Evolutionary conservation across 2,888 invertebrate species (phyloP), one percentile per base, ranked within the genome.

Genomic region (Aspidiotus destructor): DNA sequence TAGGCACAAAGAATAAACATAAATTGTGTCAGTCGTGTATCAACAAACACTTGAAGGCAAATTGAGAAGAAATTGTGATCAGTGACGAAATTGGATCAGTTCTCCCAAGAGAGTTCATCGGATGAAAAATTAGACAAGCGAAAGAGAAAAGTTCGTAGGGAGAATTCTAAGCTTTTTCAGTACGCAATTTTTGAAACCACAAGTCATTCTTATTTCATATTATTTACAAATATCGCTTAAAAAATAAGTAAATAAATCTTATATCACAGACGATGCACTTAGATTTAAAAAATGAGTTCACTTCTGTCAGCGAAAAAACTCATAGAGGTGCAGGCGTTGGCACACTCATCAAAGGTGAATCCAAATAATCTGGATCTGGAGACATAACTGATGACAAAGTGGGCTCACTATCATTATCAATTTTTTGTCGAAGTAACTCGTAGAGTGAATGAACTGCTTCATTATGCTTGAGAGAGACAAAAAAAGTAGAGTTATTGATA

Each of bases 291-390:
- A n/a, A 28, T 28, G 28, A 28, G 28, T 28, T 28, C 28, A 5
- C 28, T 28, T 28, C 28, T 28, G 52, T 52, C n/a, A 13, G 52
- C 11, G 5, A 17, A 10, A 55, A 58, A 11, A 61, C 10, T 48
- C 41, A 68, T 48, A 86, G 85, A 67, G 89, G 88, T 13, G 87
- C 87, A 8, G 89, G 89, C 11, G 88, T 88, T 13, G 90, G 89
- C 7, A 91, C 89, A 80, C 85, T 88, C 85, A 90, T 89, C 10
- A 92, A 79, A 0, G 91, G 90, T 0, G 92, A 89, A 75, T 90
- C 87, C 71, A 89, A 81, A 76, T 87, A 86, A 75, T 89, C 89
- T 72, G 83, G 84, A 72, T 84, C 79, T 17, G 81, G 81, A 42
- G 69, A 69, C 44, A 62, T 41, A 11, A 53, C 64, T 8, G 67